Base-by-base conservation (phyloP, 2,797 vertebrate species). In the Phoebastria nigripes region DNA sequence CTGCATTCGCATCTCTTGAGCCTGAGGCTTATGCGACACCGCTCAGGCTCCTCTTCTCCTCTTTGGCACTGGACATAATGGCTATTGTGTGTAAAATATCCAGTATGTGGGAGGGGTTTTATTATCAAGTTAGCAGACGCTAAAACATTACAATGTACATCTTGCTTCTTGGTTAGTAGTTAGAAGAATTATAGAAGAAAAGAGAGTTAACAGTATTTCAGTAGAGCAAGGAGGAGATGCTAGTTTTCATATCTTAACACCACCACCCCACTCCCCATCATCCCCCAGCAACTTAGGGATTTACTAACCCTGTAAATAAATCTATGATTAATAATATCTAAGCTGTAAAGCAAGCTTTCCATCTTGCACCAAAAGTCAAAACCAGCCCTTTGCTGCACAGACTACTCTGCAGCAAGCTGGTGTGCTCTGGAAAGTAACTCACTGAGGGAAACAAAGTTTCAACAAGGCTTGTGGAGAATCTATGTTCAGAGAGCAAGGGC, bases 261-360 rank as follows among this genome's bases (percentile, higher is more conserved):
- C 4, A 17, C 26, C n/a, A 10, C 21, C 9, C n/a, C 21, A 4
- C 17, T 15, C 14, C 7, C 29, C 29, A 4, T 9, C 41, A 21
- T 10, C 19, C 9, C 9, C 6, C 5, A 33, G 66, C 18, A 49
- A 65, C 18, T 37, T 3, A 1, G 13, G 12, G 28, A 28, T 63
- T 80, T 93, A 39, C 33, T 71, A 71, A 93, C 83, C 49, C 24
- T 88, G 52, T 44, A 88, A 86, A 67, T 83, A 77, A 88, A 49
- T 44, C 37, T 51, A 28, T 67, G 61, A n/a, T 59, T 86, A 67
- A 73, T 83, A 15, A 16, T 44, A 55, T 62, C 59, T 37, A 58
- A 82, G 20, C 6, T 66, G 5, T 67, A 59, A 82, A 85, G 14
- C 11, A 71, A 67, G 11, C 13, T 80, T 89, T 76, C 13, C 6